These are phyloP conservation scores for Lycocorax pyrrhopterus DNA, from an alignment of 2,113 vertebrate species.

Conservation along the genomic window DNA sequence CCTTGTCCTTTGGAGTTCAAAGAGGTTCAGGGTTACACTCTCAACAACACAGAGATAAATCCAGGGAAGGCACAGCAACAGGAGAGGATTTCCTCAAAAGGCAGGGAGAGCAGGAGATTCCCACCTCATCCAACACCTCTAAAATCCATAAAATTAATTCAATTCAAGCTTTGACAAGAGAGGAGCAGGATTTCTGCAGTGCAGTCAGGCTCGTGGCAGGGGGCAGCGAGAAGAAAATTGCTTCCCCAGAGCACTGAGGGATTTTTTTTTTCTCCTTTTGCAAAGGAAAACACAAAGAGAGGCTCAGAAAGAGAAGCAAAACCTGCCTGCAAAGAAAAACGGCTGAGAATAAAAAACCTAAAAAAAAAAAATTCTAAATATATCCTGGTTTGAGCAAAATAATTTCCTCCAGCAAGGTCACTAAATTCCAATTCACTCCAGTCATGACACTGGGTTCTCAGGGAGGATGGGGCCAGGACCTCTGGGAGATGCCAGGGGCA, in stretches of 20 bases:
- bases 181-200: background rate
- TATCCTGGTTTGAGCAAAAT: background rate
- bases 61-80: background rate
- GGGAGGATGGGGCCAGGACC: background rate
- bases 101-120: background rate
- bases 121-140: background rate
- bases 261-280: background rate
- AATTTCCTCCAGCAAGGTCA: background rate
- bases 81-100: background rate
- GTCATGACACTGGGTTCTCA: background rate
- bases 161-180: background rate
- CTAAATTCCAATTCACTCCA: background rate
- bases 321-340: background rate
- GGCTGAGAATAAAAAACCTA: background rate
- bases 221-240: background rate
- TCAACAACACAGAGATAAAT: background rate
- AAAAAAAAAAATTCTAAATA: background rate
- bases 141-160: background rate
- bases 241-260: background rate
- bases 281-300: background rate
- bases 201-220: accelerated
- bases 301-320: background rate
- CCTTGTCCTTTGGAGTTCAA: background rate
- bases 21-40: background rate
- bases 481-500: background rate